Conservation (phyloP, 2,113 vertebrate genomes). For the Lates calcarifer region DNA sequence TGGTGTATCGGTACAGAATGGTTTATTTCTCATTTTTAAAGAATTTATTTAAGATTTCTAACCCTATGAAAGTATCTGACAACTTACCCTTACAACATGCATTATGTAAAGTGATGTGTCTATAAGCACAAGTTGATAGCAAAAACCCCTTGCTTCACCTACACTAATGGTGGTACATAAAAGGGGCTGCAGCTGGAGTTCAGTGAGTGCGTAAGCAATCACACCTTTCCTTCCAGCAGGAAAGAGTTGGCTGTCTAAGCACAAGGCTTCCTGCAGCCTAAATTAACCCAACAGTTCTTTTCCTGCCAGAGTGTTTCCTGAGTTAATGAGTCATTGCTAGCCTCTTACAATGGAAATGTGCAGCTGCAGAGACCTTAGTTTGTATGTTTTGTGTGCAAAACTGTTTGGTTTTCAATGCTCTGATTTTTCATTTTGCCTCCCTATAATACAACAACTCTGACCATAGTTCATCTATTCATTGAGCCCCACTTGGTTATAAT, state of each 20-base stretch:
- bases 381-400: slow-evolving; percentile 6
- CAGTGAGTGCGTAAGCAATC: slow-evolving; percentile 56
- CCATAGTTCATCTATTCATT: slow-evolving; percentile 6
- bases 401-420: neutral
- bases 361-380: slow-evolving; percentile 54
- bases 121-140: neutral
- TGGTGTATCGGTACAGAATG: no score
- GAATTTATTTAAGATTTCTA: neutral
- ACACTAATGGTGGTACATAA: slow-evolving; percentile 11
- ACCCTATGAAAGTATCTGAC: neutral
- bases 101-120: neutral
- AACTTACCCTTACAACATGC: neutral
- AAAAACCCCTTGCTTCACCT: neutral
- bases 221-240: slow-evolving; percentile 81
- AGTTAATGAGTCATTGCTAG: slow-evolving; percentile 61
- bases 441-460: slow-evolving; percentile 5
- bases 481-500: neutral
- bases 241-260: slow-evolving; percentile 79
- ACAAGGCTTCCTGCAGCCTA: slow-evolving; percentile 71
- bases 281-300: slow-evolving; percentile 71
- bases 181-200: slow-evolving; percentile 68
- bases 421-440: slow-evolving; percentile 6
- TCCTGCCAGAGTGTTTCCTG: slow-evolving; percentile 74
- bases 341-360: slow-evolving; percentile 55
- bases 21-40: neutral